Conservation (phyloP, 1,140 invertebrate species). For the Andrena cerasifolii region DNA sequence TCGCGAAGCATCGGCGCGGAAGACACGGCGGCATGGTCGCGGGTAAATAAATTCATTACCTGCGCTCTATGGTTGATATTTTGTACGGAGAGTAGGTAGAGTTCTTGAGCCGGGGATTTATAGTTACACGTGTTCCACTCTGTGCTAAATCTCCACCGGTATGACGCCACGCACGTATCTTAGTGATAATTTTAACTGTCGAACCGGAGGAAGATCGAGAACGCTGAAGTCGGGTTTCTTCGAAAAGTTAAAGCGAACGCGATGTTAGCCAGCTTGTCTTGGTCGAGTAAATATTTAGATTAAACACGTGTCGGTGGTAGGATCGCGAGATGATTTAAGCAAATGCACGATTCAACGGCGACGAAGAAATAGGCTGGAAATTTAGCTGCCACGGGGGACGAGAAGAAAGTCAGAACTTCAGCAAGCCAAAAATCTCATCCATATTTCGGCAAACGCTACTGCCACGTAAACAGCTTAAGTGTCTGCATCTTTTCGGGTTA, state of each 20-base stretch:
- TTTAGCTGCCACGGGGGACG: constrained; percentile 23
- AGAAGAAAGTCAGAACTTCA: constrained; percentile 38
- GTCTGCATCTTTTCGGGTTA: constrained; percentile 65
- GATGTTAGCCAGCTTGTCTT: constrained; percentile 60
- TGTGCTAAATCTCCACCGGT: constrained; percentile 3
- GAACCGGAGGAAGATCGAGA: constrained; percentile 42
- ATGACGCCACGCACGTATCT: constrained; percentile 28
- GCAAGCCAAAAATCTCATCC: constrained; percentile 43
- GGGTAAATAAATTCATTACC: background rate
- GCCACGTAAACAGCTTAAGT: constrained; percentile 69
- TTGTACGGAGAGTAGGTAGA: background rate
- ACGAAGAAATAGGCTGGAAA: constrained; percentile 38
- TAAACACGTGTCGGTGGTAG: constrained; percentile 46
- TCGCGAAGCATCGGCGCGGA: no score
- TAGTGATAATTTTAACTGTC: constrained; percentile 58
- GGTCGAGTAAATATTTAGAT: constrained; percentile 68
- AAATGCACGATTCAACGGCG: constrained; percentile 50
- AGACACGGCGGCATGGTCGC: no score
- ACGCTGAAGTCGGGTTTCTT: constrained; percentile 29
- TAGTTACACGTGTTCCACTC: background rate
- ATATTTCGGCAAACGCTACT: constrained; percentile 53
- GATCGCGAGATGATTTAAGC: constrained; percentile 65
- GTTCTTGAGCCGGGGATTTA: background rate
- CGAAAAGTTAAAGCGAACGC: constrained; percentile 55
- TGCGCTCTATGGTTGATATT: background rate